Evolutionary conservation across 1,140 invertebrate species (phyloP).

Genomic region (Musca vetustissima): DNA sequence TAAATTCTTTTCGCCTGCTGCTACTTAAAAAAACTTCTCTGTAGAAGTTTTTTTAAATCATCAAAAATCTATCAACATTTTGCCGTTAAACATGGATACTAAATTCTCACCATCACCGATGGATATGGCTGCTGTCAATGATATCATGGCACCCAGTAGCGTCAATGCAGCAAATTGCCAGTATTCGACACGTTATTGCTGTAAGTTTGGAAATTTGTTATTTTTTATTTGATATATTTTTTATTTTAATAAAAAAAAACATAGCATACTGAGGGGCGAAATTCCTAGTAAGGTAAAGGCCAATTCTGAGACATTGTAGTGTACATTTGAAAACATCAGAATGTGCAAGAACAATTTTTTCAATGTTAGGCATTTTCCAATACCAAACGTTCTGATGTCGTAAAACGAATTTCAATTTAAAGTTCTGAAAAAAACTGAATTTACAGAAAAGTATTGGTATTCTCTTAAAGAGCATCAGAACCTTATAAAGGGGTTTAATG

Average conservation of each 20-base stretch:
- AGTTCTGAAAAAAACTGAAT: no score
- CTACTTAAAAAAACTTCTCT: neutral
- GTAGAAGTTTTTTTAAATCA: slow-evolving; percentile 7
- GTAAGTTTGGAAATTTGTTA: slow-evolving; percentile 39
- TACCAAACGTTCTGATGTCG: no score
- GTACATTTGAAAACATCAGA: no score
- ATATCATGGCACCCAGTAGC: slow-evolving; percentile 50
- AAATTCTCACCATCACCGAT: slow-evolving; percentile 25
- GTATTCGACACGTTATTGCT: slow-evolving; percentile 54
- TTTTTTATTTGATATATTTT: slow-evolving; percentile 4
- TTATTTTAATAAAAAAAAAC: slow-evolving; percentile 11
- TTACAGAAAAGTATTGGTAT: no score
- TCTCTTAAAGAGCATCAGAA: no score
- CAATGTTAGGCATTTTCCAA: no score
- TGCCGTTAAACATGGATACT: slow-evolving; percentile 2
- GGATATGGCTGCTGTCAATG: slow-evolving; percentile 42
- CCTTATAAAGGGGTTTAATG: no score
- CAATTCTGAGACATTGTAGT: no score
- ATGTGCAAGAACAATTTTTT: no score
- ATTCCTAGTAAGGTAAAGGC: no score
- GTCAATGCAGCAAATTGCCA: slow-evolving; percentile 53
- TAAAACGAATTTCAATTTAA: no score
- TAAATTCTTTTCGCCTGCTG: slow-evolving; percentile 1
- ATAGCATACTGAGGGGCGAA: no score
- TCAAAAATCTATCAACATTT: slow-evolving; percentile 14